Evolutionary conservation across 1,140 invertebrate species (phyloP).

Genomic region (Zaprionus gabonicus): DNA sequence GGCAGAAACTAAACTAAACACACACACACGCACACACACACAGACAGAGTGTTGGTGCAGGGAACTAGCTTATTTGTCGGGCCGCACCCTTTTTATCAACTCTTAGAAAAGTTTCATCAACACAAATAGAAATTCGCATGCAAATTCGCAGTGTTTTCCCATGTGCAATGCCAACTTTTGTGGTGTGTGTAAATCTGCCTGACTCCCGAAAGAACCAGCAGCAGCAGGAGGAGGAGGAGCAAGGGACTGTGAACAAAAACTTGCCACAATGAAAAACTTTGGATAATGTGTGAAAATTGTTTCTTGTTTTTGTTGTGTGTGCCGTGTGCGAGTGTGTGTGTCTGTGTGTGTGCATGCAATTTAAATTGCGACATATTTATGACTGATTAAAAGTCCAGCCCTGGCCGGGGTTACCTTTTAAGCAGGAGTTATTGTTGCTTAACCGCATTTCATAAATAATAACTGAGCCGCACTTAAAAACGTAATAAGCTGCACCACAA

Average conservation of each 20-base stretch:
- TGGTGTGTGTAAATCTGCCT: constrained; percentile 40
- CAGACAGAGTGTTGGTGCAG: background rate
- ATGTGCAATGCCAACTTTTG: constrained; percentile 64
- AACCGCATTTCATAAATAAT: constrained; percentile 62
- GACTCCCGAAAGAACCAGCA: constrained; percentile 19
- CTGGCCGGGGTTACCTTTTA: constrained; percentile 31
- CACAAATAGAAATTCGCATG: constrained; percentile 67
- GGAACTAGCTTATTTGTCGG: constrained; percentile 39
- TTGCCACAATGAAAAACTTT: constrained; percentile 40
- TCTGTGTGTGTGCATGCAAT: constrained; percentile 20
- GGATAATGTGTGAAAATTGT: constrained; percentile 42
- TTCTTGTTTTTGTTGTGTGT: constrained; percentile 5
- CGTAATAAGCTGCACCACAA: constrained; percentile 63
- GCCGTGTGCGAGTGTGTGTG: background rate
- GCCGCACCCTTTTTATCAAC: constrained; percentile 48
- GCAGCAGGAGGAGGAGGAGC: background rate
- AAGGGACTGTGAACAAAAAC: constrained; percentile 25
- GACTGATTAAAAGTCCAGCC: constrained; percentile 46
- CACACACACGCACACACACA: constrained; percentile 7
- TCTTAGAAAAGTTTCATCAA: constrained; percentile 55
- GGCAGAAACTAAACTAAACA: constrained; percentile 35
- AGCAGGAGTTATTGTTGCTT: constrained; percentile 32
- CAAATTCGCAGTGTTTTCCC: constrained; percentile 43
- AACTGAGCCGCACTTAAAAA: constrained; percentile 65
- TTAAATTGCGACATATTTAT: constrained; percentile 48